phyloP scores from a whole-genome alignment of 2,113 vertebrate species.

The Alligator sinensis region DNA sequence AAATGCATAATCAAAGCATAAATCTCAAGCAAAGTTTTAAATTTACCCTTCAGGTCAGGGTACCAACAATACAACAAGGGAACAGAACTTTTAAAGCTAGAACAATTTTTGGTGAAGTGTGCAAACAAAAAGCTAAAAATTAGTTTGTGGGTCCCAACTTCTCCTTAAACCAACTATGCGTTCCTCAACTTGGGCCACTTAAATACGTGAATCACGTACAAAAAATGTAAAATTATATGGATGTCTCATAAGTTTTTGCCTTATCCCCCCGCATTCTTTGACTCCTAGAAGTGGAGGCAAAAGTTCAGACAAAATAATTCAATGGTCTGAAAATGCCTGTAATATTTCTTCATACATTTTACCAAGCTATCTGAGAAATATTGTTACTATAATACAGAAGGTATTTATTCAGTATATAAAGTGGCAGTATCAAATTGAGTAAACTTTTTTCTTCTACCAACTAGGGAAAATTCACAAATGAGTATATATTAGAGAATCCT shows the following conservation, averaged over 20 bases:
- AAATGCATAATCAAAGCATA: background rate
- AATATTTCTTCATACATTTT: background rate
- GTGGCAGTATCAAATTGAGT: background rate
- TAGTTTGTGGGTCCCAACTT: background rate
- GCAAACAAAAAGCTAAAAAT: background rate
- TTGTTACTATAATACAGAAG: background rate
- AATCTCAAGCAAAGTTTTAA: background rate
- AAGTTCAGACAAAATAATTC: background rate
- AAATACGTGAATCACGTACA: background rate
- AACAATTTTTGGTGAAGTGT: background rate
- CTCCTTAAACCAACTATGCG: background rate
- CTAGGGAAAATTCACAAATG: background rate
- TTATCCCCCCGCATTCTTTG: too few species aligned
- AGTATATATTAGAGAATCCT: background rate
- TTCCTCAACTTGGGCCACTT: background rate
- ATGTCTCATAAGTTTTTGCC: too few species aligned
- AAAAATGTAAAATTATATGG: background rate
- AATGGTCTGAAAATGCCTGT: rapidly evolving
- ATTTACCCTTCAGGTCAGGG: background rate
- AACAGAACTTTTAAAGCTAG: background rate
- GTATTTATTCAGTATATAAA: background rate
- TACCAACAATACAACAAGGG: background rate
- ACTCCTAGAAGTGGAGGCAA: background rate
- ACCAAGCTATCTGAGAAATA: background rate
- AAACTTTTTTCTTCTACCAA: background rate